phyloP scores from a whole-genome alignment of 1,140 invertebrate species.

The Dendrolimus punctatus region DNA sequence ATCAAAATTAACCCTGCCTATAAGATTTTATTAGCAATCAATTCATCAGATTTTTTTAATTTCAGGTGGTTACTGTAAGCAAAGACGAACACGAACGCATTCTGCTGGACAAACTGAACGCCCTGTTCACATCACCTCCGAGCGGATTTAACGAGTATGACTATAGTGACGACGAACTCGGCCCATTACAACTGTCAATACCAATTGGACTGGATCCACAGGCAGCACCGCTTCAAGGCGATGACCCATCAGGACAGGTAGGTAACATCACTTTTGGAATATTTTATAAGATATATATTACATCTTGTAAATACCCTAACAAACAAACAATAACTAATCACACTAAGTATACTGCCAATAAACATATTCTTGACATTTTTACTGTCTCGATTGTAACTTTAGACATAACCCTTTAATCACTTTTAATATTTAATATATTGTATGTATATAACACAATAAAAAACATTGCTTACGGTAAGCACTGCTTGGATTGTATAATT shows the following conservation, averaged over 20 bases:
- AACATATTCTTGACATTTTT: too few species aligned
- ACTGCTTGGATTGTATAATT: background rate
- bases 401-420: too few species aligned
- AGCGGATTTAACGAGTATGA: constrained; percentile 45
- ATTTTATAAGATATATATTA: background rate
- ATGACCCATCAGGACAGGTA: constrained; percentile 51
- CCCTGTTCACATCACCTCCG: constrained; percentile 45
- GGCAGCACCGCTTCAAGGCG: constrained; percentile 33
- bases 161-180: constrained; percentile 55
- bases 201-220: constrained; percentile 51
- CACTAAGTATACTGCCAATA: too few species aligned
- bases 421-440: too few species aligned
- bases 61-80: constrained; percentile 54
- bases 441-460: too few species aligned
- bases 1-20: background rate
- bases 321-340: background rate
- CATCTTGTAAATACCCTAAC: background rate
- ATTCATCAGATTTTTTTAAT: constrained; percentile 6
- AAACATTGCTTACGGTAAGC: too few species aligned
- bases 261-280: background rate
- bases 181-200: constrained; percentile 53
- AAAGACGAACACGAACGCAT: constrained; percentile 55
- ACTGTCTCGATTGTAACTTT: too few species aligned
- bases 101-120: constrained; percentile 52
- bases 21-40: background rate